Conservation (phyloP, 2,888 invertebrate species). For the Nomada ferruginata region DNA sequence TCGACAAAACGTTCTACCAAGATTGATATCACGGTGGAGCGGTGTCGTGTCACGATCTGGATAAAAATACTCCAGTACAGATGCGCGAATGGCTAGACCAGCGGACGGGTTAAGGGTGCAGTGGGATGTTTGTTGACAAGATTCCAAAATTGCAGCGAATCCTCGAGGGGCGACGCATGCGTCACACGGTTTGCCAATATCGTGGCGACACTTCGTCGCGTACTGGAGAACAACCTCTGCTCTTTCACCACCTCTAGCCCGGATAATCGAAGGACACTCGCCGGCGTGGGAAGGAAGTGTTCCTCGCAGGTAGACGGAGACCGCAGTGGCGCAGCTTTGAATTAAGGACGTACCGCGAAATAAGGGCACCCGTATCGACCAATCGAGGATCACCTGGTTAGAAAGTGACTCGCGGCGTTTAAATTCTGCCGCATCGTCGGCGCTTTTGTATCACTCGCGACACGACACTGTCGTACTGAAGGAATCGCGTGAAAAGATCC, state of each 20-base stretch:
- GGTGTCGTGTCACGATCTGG: not conserved
- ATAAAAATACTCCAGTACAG: not conserved
- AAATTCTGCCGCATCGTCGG: constrained; percentile 52
- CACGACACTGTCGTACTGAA: not conserved
- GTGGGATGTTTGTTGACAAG: constrained; percentile 75
- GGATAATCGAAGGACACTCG: constrained; percentile 62
- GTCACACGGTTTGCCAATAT: constrained; percentile 75
- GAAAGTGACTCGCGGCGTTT: constrained; percentile 22
- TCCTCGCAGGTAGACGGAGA: constrained; percentile 50
- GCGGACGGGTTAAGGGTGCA: constrained; percentile 48
- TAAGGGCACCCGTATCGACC: constrained; percentile 59
- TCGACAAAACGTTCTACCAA: not conserved
- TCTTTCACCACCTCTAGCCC: constrained; percentile 56
- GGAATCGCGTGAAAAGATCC: not conserved
- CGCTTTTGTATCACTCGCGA: constrained; percentile 23
- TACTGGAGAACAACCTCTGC: constrained; percentile 58
- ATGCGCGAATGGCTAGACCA: constrained; percentile 6
- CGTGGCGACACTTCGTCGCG: constrained; percentile 75
- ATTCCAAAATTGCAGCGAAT: constrained; percentile 76
- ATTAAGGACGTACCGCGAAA: constrained; percentile 56
- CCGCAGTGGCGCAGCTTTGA: constrained; percentile 60
- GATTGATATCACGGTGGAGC: not conserved
- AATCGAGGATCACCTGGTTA: constrained; percentile 29
- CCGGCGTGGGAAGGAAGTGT: constrained; percentile 13
- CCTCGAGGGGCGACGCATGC: constrained; percentile 65